These are phyloP conservation scores for Tetraneura akinire DNA, from an alignment of 1,140 invertebrate species.

Conservation along the genomic window DNA sequence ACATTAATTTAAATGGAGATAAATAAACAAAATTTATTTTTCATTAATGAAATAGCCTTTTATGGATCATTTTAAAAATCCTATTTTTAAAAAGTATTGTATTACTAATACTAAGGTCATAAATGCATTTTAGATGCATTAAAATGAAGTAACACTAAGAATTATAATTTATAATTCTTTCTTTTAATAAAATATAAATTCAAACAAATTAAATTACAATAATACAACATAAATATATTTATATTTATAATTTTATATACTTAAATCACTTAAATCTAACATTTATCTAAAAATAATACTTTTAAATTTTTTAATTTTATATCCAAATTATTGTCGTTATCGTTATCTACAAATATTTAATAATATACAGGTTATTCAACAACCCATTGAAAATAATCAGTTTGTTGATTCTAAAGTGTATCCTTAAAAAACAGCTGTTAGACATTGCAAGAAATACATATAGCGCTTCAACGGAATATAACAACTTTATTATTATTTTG, in stretches of 20 bases:
- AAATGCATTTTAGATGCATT: not conserved
- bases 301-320: not conserved
- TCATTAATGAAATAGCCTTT: not conserved
- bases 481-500: too few species aligned
- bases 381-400: too few species aligned
- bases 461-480: too few species aligned
- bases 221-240: too few species aligned
- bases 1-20: constrained; percentile 16
- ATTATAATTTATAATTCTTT: not conserved
- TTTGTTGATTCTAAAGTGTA: too few species aligned
- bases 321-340: constrained; percentile 5
- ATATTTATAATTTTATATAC: too few species aligned
- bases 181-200: not conserved
- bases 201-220: too few species aligned
- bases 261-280: too few species aligned
- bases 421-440: too few species aligned
- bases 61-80: constrained; percentile 40
- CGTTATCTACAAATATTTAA: not conserved
- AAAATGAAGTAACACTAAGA: not conserved
- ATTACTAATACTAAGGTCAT: constrained; percentile 50
- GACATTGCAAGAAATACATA: too few species aligned
- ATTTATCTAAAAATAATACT: constrained; percentile 16
- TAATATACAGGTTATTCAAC: too few species aligned
- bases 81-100: constrained; percentile 51
- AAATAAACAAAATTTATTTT: not conserved